Evolutionary conservation across 2,797 vertebrate species (phyloP).

Genomic region (Notoglanidium macrostoma): DNA sequence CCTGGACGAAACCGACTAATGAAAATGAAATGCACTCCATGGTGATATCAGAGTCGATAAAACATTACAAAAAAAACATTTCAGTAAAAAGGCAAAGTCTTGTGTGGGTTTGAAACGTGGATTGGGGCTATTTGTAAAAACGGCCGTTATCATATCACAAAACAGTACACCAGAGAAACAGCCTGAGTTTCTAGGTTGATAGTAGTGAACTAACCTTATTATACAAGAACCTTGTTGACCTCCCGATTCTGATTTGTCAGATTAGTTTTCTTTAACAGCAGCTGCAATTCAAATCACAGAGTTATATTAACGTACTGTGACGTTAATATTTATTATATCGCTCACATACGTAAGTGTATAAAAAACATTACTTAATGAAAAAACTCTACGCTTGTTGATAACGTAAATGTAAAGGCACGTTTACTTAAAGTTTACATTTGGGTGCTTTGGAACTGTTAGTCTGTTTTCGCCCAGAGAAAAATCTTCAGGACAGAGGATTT

Average conservation of each 20-base stretch:
- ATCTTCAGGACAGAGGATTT: neutral
- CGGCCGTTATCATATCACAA: conserved; percentile 2
- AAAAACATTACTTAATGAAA: neutral
- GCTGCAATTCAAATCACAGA: neutral
- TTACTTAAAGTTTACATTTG: neutral
- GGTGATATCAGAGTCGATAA: conserved; percentile 9
- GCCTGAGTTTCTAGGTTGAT: neutral
- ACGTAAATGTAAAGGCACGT: neutral
- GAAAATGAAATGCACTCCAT: conserved; percentile 10
- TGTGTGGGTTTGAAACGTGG: neutral
- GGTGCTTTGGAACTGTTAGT: neutral
- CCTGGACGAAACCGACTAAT: conserved; percentile 19
- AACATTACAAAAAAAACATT: neutral
- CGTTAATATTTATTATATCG: neutral
- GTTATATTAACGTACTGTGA: neutral
- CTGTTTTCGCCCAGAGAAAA: neutral
- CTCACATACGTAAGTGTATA: neutral
- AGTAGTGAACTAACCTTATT: neutral
- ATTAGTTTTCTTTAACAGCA: neutral
- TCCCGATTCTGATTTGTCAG: neutral
- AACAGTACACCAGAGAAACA: neutral
- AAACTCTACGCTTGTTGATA: neutral
- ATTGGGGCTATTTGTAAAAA: neutral
- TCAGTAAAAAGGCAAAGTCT: neutral
- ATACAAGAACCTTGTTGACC: neutral